phyloP scores from a whole-genome alignment of 2,113 vertebrate genomes.

The Platysternon megacephalum region DNA sequence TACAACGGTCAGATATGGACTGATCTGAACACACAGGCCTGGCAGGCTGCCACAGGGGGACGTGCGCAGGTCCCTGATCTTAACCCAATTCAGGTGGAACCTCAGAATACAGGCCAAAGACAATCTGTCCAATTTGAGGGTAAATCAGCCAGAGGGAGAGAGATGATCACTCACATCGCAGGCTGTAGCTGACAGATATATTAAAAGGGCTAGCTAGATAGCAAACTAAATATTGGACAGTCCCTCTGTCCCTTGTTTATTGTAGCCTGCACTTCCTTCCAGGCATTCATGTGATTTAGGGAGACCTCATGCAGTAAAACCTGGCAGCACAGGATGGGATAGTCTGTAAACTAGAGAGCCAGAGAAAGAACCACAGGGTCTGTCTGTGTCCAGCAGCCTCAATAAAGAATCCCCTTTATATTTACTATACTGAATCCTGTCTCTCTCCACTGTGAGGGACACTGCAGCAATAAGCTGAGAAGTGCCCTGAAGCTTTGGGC shows the following conservation, averaged over 20 bases:
- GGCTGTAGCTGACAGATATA: background rate
- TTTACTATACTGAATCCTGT: slow-evolving; percentile 35
- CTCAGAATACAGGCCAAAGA: background rate
- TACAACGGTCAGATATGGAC: background rate
- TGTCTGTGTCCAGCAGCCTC: background rate
- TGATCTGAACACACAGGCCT: background rate
- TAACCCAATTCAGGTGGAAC: background rate
- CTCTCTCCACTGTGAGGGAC: background rate
- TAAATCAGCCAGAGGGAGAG: slow-evolving; percentile 8
- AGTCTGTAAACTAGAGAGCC: background rate
- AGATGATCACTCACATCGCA: background rate
- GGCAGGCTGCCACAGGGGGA: background rate
- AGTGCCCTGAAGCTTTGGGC: slow-evolving; percentile 27
- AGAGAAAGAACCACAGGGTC: slow-evolving; percentile 1
- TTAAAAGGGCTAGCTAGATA: background rate
- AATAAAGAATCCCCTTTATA: background rate
- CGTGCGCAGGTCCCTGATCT: background rate
- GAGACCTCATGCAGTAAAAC: background rate
- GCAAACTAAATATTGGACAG: background rate
- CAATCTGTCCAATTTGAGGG: no score
- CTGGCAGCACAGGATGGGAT: background rate
- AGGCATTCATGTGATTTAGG: background rate
- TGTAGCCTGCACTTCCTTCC: background rate
- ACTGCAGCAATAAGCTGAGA: background rate
- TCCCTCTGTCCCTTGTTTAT: background rate